Conservation (phyloP, 2,888 invertebrate genomes). For the Melinopterus prodromus region DNA sequence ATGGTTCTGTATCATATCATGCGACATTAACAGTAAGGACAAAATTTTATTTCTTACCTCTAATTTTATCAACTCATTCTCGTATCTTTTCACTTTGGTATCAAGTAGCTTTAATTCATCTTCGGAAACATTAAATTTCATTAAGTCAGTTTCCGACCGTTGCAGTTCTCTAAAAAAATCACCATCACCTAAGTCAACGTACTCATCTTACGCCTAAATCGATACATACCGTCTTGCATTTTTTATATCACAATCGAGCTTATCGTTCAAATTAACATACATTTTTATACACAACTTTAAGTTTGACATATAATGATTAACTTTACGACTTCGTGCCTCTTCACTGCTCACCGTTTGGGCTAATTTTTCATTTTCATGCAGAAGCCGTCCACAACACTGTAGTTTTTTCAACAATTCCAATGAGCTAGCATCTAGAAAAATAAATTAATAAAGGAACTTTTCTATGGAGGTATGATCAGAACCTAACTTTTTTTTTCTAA, state of each 20-base stretch:
- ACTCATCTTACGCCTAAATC: not conserved
- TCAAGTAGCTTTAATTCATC: constrained; percentile 46
- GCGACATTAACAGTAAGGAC: not conserved
- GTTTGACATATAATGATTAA: constrained; percentile 48
- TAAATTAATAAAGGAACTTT: not conserved
- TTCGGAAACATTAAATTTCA: constrained; percentile 36
- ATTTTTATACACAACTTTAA: constrained; percentile 50
- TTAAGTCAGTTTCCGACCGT: constrained; percentile 40
- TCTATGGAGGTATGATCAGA: not conserved
- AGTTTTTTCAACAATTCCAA: not conserved
- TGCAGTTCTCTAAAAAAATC: constrained; percentile 42
- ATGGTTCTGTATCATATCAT: not conserved
- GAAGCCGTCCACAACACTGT: not conserved
- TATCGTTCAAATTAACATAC: constrained; percentile 50
- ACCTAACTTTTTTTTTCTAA: not conserved
- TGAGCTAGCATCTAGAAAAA: not conserved
- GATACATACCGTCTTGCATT: constrained; percentile 46
- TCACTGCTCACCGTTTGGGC: constrained; percentile 21
- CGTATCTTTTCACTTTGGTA: constrained; percentile 52
- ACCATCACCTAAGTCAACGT: not conserved
- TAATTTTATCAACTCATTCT: constrained; percentile 51
- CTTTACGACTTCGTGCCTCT: constrained; percentile 48
- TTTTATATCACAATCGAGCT: constrained; percentile 48
- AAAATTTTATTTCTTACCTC: constrained; percentile 46
- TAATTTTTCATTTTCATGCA: not conserved